Percentiles rank a stretch among this genome's conserved stretches.
Conservation (phyloP, 2,888 invertebrate genomes). For the Andrena fulva region DNA sequence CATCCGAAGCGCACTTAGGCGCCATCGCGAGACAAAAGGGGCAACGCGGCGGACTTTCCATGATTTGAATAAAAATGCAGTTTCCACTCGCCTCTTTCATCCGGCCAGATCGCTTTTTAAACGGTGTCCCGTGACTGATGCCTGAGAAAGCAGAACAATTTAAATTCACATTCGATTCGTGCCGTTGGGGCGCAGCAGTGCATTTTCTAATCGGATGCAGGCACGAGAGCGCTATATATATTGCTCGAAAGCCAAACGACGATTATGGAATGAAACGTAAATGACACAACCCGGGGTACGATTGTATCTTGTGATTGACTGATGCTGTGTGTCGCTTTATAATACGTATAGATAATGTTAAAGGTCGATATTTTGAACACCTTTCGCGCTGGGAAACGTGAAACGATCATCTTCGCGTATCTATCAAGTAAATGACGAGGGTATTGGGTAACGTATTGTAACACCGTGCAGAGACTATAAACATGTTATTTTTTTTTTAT, state of each 20-base stretch:
- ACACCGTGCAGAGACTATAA: no score
- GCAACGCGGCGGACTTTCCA: not conserved
- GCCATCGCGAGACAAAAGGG: not conserved
- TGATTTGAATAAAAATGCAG: slow-evolving; percentile 30
- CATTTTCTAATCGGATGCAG: not conserved
- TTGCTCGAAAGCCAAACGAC: not conserved
- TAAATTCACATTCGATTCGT: slow-evolving; percentile 10
- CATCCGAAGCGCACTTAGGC: not conserved
- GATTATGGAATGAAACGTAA: no score
- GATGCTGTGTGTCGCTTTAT: no score
- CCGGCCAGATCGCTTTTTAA: slow-evolving; percentile 23
- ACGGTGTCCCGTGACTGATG: slow-evolving; percentile 30
- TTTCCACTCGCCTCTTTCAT: slow-evolving; percentile 34
- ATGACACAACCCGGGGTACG: no score
- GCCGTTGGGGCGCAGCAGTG: not conserved
- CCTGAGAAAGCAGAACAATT: slow-evolving; percentile 47
- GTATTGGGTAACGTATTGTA: no score
- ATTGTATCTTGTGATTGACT: no score
- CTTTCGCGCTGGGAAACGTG: no score
- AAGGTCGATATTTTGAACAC: no score
- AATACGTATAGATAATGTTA: no score
- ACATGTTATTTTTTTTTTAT: no score
- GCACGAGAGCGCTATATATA: not conserved
- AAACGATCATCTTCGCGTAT: no score
- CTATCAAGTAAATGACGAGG: no score